Evolutionary conservation across 2,113 vertebrate species (phyloP), one percentile per base, ranked within the genome.

Genomic region (Podiceps cristatus): DNA sequence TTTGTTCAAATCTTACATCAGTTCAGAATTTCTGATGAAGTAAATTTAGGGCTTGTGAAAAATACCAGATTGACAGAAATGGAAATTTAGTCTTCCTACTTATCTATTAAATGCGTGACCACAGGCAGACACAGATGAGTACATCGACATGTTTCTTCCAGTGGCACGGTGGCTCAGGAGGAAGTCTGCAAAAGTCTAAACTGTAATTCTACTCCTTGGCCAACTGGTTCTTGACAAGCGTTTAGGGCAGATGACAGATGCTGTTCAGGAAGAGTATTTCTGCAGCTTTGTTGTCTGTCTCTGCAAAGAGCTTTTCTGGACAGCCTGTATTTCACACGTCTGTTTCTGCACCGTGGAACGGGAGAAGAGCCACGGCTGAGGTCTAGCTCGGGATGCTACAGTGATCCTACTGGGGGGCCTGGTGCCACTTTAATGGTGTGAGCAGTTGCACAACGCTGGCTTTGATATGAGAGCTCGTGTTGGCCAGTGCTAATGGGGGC

Each of bases 401-500:
- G 59, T 24, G 56, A 23, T 77, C 23, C 47, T 74, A 3, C n/a
- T 77, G 64, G 18, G 13, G n/a, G 27, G 23, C 45, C 59, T 74
- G 33, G 15, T 84, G 28, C 60, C n/a, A 9, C 2, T 1, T 62
- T 9, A 77, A 9, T 13, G 62, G 49, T 67, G 71, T 16, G 62
- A 72, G 35, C 33, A 33, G 42, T 44, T 80, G 45, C 27, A 20
- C 23, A 29, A 9, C 0, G 0, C 20, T 45, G 44, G n/a, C 73
- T 84, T 75, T 67, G 84, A 40, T 59, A 50, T 2, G 47, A 56
- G 50, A 58, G 35, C 67, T 62, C 4, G 1, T 50, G 59, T 67
- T 91, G 67, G 37, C 50, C 0, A 0, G 22, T 0, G 0, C 52
- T 89, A 74, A 40, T 52, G 64, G 52, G 73, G 52, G 73, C 72